Evolutionary conservation across 2,797 vertebrate species (phyloP).

Genomic region (Apodemus agrarius): DNA sequence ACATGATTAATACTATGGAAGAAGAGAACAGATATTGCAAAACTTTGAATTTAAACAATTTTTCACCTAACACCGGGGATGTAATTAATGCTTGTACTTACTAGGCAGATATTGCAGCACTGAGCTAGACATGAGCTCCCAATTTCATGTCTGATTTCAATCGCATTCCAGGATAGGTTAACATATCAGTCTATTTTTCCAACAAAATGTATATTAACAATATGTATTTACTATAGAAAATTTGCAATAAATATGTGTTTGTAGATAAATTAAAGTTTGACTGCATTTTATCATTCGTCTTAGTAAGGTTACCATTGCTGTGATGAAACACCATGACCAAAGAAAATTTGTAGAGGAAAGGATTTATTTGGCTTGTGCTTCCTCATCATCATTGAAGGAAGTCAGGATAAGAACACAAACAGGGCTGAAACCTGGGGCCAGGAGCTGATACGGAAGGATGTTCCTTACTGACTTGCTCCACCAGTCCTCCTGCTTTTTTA

Average conservation of each 20-base stretch:
- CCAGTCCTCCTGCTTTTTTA: neutral
- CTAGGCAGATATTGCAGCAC: neutral
- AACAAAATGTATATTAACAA: constrained; percentile 34
- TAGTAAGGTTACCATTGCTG: neutral
- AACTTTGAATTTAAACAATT: neutral
- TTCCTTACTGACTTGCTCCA: neutral
- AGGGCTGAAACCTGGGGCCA: neutral
- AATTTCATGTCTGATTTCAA: neutral
- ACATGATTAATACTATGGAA: neutral
- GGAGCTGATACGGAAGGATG: neutral
- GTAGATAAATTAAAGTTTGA: neutral
- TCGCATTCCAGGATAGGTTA: neutral
- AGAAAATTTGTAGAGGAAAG: neutral
- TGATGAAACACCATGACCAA: neutral
- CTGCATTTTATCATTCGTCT: neutral
- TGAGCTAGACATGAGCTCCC: neutral
- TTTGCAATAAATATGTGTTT: neutral
- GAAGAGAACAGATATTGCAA: neutral
- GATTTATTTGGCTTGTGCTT: neutral
- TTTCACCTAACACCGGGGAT: too few relatives aligned
- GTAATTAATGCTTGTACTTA: neutral
- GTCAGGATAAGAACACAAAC: neutral
- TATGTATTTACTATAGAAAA: neutral
- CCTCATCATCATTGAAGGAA: neutral
- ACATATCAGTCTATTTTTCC: neutral